Percentiles rank a stretch among this genome's conserved stretches.
These are phyloP conservation scores for Lycocerus yunnanus DNA, from an alignment of 2,888 invertebrate genomes.

Conservation along the genomic window DNA sequence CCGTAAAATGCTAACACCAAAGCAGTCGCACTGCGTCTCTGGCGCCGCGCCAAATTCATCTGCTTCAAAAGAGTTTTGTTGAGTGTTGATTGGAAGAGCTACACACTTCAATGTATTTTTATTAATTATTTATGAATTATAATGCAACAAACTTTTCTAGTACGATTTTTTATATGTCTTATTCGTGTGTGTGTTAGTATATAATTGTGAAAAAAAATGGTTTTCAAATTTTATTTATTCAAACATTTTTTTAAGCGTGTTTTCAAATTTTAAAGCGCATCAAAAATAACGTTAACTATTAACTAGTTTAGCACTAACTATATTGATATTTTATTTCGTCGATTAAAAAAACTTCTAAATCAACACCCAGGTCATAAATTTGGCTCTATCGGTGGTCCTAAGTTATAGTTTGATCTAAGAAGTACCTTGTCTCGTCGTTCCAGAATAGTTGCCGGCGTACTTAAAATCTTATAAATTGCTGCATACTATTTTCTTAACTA, in stretches of 20 bases:
- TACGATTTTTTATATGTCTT: slow-evolving; percentile 5
- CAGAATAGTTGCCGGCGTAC: too few relatives aligned
- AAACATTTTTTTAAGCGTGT: not conserved
- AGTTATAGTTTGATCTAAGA: not conserved
- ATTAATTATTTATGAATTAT: slow-evolving; percentile 38
- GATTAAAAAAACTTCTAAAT: not conserved
- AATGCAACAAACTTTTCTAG: slow-evolving; percentile 38
- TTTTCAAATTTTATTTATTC: not conserved
- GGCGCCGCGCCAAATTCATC: slow-evolving; percentile 48
- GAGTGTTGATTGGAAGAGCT: slow-evolving; percentile 32
- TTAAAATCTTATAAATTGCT: too few relatives aligned
- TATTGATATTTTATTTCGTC: not conserved
- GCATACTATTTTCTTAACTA: too few relatives aligned
- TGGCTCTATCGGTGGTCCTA: not conserved
- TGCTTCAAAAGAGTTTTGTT: slow-evolving; percentile 34
- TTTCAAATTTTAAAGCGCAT: not conserved
- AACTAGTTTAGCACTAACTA: not conserved
- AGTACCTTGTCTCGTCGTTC: too few relatives aligned
- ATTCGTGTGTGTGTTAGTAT: slow-evolving; percentile 11
- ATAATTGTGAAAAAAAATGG: slow-evolving; percentile 13
- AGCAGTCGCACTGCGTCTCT: slow-evolving; percentile 52
- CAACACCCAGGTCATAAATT: not conserved
- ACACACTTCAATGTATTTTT: slow-evolving; percentile 12
- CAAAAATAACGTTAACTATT: not conserved
- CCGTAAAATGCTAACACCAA: slow-evolving; percentile 27